phyloP scores from a whole-genome alignment of 2,113 vertebrate species.

The Bombycilla garrulus region DNA sequence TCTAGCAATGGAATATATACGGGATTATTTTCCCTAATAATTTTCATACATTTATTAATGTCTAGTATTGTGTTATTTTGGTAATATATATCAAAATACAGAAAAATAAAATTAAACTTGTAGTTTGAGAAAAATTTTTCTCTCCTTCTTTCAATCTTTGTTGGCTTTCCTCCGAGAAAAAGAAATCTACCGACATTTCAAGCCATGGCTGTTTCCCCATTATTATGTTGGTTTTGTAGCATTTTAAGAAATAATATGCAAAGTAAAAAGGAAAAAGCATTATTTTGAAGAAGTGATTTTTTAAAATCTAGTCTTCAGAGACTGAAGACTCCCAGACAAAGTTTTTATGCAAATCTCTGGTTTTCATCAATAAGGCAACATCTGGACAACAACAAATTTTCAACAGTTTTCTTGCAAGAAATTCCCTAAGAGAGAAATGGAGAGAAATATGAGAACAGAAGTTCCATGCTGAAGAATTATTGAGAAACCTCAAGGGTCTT shows the following conservation, averaged over 20 bases:
- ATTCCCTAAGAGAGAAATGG: not conserved
- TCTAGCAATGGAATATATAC: not conserved
- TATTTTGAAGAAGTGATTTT: not conserved
- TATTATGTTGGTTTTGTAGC: not conserved
- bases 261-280: not conserved
- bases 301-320: not conserved
- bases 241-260: not conserved
- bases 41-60: not conserved
- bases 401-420: not conserved
- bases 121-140: not conserved
- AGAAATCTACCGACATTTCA: not conserved
- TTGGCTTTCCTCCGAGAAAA: not conserved
- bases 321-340: not conserved
- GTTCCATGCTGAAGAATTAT: not conserved
- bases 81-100: not conserved
- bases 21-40: not conserved
- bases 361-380: not conserved
- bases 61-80: not conserved
- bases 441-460: not conserved
- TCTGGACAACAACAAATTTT: not conserved
- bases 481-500: not conserved
- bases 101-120: not conserved
- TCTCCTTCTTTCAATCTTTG: not conserved
- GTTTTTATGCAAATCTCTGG: not conserved
- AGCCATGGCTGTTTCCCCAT: not conserved